Base-by-base conservation (phyloP, 2,888 invertebrate species). In the Drosophila birchii region DNA sequence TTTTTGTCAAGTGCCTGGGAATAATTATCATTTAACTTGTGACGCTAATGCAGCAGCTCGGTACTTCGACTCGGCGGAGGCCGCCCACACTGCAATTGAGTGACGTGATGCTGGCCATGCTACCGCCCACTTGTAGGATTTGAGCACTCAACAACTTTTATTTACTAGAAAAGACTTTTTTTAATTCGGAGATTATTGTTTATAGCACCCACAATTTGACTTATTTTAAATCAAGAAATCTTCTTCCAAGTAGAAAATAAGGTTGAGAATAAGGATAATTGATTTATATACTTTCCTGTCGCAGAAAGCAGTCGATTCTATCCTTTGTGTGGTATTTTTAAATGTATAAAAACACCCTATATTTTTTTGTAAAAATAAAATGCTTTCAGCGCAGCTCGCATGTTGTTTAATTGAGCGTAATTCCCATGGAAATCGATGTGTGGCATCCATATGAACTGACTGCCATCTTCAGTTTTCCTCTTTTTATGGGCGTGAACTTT, bases 391-490 rank as follows among this genome's bases (percentile, higher is more conserved):
- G 26, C 38, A 36, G 53, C 58, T 49, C 32, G 47, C 54, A 57
- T 47, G 57, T 29, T 76, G 78, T 56, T 68, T 80, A 84, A 83
- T 83, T 79, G 74, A 76, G 61, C 71, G 74, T 68, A 77, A 78
- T 55, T 72, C 47, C 47, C 60, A 55, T 67, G 60, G 47, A 66
- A 70, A 63, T 66, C 51, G 54, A 26, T 54, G 53, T 12, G 44
- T 29, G 57, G 38, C 44, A n/a, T 9, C 29, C 58, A 49, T 26
- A 39, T 26, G 18, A 20, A n/a, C 36, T 6, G 18, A 14, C 26
- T 44, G 26, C 11, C 43, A 6, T 53, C 29, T n/a, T 58, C 3
- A n/a, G 23, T 47, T 23, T 18, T 12, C 16, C 8, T 6, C 26
- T 36, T 26, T 36, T 29, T 18, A 39, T 39, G 1, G 23, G n/a